These are phyloP conservation scores for Neelides folsomi DNA, from an alignment of 2,888 invertebrate genomes.

Conservation along the genomic window DNA sequence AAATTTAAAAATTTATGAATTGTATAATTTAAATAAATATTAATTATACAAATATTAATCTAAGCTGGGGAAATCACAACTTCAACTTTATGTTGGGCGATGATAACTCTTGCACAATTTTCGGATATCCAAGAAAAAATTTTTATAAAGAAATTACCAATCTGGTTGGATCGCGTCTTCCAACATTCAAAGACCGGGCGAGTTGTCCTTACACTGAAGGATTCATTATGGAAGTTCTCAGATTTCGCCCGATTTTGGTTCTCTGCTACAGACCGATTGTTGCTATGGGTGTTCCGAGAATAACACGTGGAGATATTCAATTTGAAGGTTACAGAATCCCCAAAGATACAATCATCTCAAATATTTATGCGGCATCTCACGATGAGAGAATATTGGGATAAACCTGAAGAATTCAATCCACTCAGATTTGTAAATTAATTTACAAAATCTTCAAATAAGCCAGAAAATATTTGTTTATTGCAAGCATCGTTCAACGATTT, in stretches of 20 bases:
- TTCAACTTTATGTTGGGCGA: not conserved
- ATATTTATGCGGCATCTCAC: not conserved
- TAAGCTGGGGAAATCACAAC: not conserved
- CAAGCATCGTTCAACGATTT: too few relatives aligned
- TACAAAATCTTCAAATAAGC: too few relatives aligned
- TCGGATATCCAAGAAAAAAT: not conserved
- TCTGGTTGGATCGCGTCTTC: not conserved
- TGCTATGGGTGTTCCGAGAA: not conserved
- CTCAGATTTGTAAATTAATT: not conserved
- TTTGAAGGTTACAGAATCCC: not conserved
- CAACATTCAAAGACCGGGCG: not conserved
- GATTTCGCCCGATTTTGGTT: not conserved
- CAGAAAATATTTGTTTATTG: too few relatives aligned
- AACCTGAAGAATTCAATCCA: slow-evolving; percentile 1
- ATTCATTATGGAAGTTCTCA: not conserved
- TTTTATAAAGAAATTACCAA: not conserved
- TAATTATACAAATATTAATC: too few relatives aligned
- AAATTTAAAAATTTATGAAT: too few relatives aligned
- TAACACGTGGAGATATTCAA: not conserved
- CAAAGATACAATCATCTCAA: not conserved
- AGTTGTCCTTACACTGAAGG: not conserved
- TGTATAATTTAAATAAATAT: too few relatives aligned
- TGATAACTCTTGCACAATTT: not conserved
- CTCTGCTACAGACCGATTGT: not conserved
- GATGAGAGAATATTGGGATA: not conserved